These are phyloP conservation scores for Mya arenaria DNA, from an alignment of 1,140 invertebrate species.

Conservation along the genomic window DNA sequence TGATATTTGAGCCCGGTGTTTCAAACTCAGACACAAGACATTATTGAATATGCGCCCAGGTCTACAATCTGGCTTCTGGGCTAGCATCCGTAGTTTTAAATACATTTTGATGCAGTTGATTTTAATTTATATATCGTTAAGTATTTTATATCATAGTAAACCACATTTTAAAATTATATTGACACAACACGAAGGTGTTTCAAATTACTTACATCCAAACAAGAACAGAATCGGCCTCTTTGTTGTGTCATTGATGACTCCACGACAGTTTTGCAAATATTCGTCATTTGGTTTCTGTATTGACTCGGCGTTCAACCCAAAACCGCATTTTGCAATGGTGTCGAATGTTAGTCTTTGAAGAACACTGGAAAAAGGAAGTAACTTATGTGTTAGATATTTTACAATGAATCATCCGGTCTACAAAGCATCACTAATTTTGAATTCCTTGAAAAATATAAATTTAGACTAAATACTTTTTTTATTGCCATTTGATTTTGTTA, in stretches of 20 bases:
- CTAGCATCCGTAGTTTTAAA: background rate
- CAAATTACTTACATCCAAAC: constrained; percentile 73
- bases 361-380: constrained; percentile 70
- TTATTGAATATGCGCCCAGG: no score
- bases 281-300: constrained; percentile 81
- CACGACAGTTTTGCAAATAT: constrained; percentile 70
- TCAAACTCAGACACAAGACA: no score
- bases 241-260: constrained; percentile 74
- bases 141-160: no score
- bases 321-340: constrained; percentile 82
- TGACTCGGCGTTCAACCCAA: constrained; percentile 82
- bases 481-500: no score
- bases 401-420: no score
- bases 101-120: background rate
- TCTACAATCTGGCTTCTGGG: no score
- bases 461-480: no score
- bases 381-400: no score
- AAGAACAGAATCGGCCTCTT: constrained; percentile 71
- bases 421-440: no score
- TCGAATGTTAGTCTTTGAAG: constrained; percentile 82
- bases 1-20: no score
- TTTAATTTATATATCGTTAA: background rate
- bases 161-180: background rate
- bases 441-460: no score
- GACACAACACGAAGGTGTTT: background rate